Base-by-base conservation (phyloP, 1,140 invertebrate species). In the Magallana gigas region DNA sequence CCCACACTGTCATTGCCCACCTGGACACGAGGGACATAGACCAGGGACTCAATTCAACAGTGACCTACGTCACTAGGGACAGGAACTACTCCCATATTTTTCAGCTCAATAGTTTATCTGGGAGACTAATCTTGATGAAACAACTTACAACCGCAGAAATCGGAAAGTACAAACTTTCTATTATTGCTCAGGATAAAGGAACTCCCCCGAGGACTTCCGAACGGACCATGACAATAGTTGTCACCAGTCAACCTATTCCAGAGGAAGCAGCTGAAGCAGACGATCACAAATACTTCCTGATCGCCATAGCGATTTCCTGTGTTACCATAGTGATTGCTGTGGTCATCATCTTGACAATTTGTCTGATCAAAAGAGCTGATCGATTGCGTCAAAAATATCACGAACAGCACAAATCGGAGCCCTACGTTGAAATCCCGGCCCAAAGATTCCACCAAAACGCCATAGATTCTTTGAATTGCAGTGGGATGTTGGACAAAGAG, bases 21-120 rank as follows among this genome's bases (percentile, higher is more conserved):
- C 90, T 94, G 12, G 87, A 89, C 18, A 92, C 94, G 1, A 89
- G 89, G 64, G 93, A 94, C 85, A 29, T 88, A 9, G 94, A 95
- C 85, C 76, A 83, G 9, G 93, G 91, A 14, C 98, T 97, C 16
- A 99, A 99, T 94, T 98, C 98, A 0, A 94, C 48, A 18, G 68
- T 88, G 0, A 82, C 83, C 48, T 88, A 88, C 68, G 81, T 81
- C 60, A 82, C 83, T n/a, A 85, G 59, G 56, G 87, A 88, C 18
- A 88, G 80, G 57, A 88, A 88, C 48, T 56, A 57, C 57, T 85
- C 87, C 3, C 71, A 88, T 57, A 76, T 88, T 48, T 88, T 88
- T 48, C 59, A 80, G 11, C 57, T 88, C 57, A 83, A 88, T n/a
- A 88, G 84, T 64, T 60, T 83, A 11, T 82, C 87, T 11, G 87